Base-by-base conservation (phyloP, 2,888 invertebrate genomes). In the Watsonalla binaria region DNA sequence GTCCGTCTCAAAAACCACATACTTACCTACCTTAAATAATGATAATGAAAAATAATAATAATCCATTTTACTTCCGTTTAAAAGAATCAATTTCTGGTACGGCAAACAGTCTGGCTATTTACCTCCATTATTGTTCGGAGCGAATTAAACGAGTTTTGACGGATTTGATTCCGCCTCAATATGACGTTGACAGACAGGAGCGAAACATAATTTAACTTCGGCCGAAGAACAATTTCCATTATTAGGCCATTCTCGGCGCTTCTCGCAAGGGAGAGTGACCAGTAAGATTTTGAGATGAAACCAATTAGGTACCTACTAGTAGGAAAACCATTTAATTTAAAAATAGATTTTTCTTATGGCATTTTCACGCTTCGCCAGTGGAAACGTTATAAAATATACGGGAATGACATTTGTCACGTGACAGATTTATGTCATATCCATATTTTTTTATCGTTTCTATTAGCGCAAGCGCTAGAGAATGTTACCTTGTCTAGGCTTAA, bases 191-290 rank as follows among this genome's bases (percentile, higher is more conserved):
- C 37, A 37, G 49, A 49, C 39, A 37, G 49, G 15, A 49, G 37
- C 49, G 37, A 49, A 49, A 49, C 49, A 49, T 11, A 49, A 49
- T 49, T 49, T 39, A 49, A 49, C 49, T 49, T 49, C 37, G 37
- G 8, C 49, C 14, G 49, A 49, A 49, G 49, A 39, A 11, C 42
- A 42, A 42, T 42, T 42, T 42, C 42, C 42, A 42, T 42, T 42
- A 42, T 42, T 42, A 42, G 42, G 42, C 8, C 11, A 42, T 11
- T 11, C 42, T 42, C 42, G 11, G 11, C 37, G 6, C 2, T 42
- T 6, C 11, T 42, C 42, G 8, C 42, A 11, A 42, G 42, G 11
- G 42, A 42, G 42, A 11, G 11, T 42, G 42, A 11, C 9, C 42
- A 11, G 11, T 11, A 42, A 11, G 42, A 42, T 11, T 42, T 42